A percentile compares a stretch with the other conserved stretches of the same genome.
These are phyloP conservation scores for Eupithecia abbreviata DNA, from an alignment of 2,888 invertebrate species.

Conservation along the genomic window DNA sequence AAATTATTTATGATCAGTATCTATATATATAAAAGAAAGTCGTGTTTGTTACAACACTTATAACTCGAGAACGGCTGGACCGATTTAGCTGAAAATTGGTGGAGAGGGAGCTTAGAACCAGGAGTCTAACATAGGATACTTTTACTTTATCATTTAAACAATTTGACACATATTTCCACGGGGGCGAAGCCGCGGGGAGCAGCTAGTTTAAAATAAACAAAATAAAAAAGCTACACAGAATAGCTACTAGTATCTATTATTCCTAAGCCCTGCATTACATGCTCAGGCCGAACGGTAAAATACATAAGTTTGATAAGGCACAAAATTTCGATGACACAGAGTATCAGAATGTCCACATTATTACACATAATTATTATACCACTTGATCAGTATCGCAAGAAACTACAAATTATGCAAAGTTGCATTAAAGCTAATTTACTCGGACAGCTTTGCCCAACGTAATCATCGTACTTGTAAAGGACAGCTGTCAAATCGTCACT, in stretches of 20 bases:
- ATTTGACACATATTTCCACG: no score
- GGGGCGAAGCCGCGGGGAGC: no score
- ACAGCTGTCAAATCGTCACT: constrained; percentile 29
- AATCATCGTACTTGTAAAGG: constrained; percentile 26
- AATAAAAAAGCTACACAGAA: no score
- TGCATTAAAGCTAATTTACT: constrained; percentile 28
- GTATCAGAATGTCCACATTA: constrained; percentile 14
- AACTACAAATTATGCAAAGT: constrained; percentile 30
- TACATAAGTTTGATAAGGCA: neutral
- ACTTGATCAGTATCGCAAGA: constrained; percentile 19
- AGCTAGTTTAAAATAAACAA: no score
- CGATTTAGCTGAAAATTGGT: no score
- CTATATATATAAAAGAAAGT: no score
- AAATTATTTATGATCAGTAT: no score
- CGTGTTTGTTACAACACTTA: no score
- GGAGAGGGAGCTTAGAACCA: no score
- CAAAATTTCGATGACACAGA: constrained; percentile 7
- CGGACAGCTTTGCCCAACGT: constrained; percentile 26
- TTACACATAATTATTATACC: constrained; percentile 13
- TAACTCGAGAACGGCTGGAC: no score
- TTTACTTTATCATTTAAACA: no score
- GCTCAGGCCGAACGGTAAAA: neutral
- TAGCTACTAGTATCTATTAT: neutral
- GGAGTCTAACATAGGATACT: no score
- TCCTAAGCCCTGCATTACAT: neutral